Evolutionary conservation across 1,140 invertebrate genomes (phyloP), one percentile per base, ranked within the genome.

Genomic region (Aleiodes sp.): DNA sequence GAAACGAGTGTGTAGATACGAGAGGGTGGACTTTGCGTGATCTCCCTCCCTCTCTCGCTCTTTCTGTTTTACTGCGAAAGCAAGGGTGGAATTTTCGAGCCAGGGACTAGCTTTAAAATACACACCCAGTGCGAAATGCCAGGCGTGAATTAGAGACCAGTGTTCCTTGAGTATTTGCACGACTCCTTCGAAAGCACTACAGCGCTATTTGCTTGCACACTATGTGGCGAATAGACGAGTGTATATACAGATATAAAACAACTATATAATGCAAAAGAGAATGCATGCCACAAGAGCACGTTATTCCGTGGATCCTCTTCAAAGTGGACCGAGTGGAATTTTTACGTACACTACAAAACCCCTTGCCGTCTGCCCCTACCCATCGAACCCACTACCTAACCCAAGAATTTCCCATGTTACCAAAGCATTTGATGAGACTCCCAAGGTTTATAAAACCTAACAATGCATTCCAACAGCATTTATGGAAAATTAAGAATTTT

Each of bases 61-160:
- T 35, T 10, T 35, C 31, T 10, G 10, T 10, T 35, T 35, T 4
- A 10, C 31, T 6, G 31, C n/a, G 10, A 35, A 35, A 10, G 63
- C 52, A 65, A 75, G 79, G 79, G 76, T 82, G 79, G 80, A 83
- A 84, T 83, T 85, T 85, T 83, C 81, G 77, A 77, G 75, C 70
- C n/a, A 73, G 61, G 70, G 70, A 70, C 75, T 72, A 76, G 79
- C 78, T 81, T 84, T 84, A 80, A 85, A 85, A 84, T 84, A 84
- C 81, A 78, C 75, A 73, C 76, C 75, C 14, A 24, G 73, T 67
- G 76, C 74, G 76, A 82, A 84, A 84, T 85, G 76, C 80, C 82
- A 70, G 73, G 76, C 82, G 80, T 82, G 78, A 78, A 85, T 83
- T 84, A 80, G 80, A 83, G 76, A 78, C 73, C 71, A 31, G 24